Evolutionary conservation across 2,888 invertebrate species (phyloP), one percentile per base, ranked within the genome.

Genomic region (Apamea monoglypha): DNA sequence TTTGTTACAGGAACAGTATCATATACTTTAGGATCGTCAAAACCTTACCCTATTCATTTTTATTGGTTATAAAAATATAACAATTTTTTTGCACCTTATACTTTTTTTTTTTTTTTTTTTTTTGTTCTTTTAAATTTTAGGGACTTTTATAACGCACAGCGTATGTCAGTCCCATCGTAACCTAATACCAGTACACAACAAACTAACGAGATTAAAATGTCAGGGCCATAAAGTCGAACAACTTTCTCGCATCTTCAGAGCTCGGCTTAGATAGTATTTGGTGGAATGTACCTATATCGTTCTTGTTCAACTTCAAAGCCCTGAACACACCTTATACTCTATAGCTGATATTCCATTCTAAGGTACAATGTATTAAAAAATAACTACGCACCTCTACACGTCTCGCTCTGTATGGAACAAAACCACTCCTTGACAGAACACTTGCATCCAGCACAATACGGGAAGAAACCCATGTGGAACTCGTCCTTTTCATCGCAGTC

Each of bases 381-480:
- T 6, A 36, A 36, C 16, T 72, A 74, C 50, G 21, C 29, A 74
- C 84, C 84, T 63, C 2, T 16, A 47, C 84, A 84, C 2, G 69
- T 0, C 12, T 69, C 44, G 21, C 3, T 7, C 8, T 85, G 18
- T 59, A 84, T 78, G 1, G 86, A 72, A 50, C 84, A 84, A 25
- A 40, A 85, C 86, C 84, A 85, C 47, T 84, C 86, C 16, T 85
- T 84, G 29, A 47, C 36, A 1, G 74, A 5, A 75, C 84, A 84
- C 40, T 82, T 85, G 75, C 84, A 84, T 4, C 64, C n/a, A 44
- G 84, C 84, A 53, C 86, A 84, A 29, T 75, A 84, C 0, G 74
- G 61, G 0, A 0, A n/a, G 74, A 84, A 78, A 2, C 84, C 84
- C 84, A 84, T 84, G 16, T 73, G 82, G 40, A 84, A 84, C 61